These are phyloP conservation scores for Sycophila texana DNA, from an alignment of 2,888 invertebrate genomes.

Conservation along the genomic window DNA sequence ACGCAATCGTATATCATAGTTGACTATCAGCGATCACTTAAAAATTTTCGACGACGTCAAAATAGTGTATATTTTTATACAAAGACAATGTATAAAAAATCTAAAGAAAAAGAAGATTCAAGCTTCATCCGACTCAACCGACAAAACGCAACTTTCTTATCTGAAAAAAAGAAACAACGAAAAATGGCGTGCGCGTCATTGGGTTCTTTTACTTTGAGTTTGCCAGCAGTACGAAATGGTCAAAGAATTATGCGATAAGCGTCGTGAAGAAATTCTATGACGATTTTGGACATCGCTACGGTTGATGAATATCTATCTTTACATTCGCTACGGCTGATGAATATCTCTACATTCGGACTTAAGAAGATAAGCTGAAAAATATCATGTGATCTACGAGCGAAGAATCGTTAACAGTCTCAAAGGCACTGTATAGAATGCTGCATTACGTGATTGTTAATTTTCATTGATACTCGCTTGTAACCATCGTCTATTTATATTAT, in stretches of 20 bases:
- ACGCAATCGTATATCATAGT: neutral
- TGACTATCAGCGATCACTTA: neutral
- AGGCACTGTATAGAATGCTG: too few relatives aligned
- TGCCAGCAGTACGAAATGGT: neutral
- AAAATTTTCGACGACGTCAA: neutral
- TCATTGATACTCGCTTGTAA: too few relatives aligned
- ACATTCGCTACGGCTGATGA: neutral
- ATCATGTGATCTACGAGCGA: neutral
- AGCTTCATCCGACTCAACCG: constrained; percentile 23
- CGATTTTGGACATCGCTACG: neutral
- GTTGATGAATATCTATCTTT: too few relatives aligned
- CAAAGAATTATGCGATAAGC: neutral
- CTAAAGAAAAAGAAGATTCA: constrained; percentile 19
- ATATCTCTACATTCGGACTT: constrained; percentile 19
- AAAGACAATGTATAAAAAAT: neutral
- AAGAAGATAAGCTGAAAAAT: constrained; percentile 15
- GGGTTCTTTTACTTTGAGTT: neutral
- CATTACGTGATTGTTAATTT: too few relatives aligned
- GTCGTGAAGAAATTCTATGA: constrained; percentile 8
- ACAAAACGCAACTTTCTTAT: neutral
- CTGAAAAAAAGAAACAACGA: neutral
- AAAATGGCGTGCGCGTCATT: neutral
- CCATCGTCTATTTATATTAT: too few relatives aligned
- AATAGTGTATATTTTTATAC: neutral
- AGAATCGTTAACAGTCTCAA: neutral